Conservation (phyloP, 23 tunicate species). For the Trididemnum clinides region DNA sequence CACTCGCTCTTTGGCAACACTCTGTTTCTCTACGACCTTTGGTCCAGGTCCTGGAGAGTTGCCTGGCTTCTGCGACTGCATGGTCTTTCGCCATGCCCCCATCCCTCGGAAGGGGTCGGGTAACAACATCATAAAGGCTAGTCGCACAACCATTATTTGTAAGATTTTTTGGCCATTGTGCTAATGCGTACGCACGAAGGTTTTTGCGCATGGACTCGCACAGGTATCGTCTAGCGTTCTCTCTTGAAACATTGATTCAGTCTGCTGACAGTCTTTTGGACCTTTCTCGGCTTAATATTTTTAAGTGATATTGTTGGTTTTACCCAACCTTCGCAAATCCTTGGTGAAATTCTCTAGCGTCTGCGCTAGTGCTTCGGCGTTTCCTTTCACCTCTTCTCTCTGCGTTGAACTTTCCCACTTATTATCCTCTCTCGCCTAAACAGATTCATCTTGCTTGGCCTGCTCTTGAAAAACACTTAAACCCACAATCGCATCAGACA, state of each 20-base stretch:
- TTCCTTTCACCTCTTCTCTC: neutral
- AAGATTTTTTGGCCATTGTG: neutral
- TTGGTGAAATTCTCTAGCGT: neutral
- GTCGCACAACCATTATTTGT: neutral
- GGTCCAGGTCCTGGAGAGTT: no score
- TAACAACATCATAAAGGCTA: no score
- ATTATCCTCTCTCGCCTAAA: neutral
- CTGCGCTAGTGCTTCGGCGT: neutral
- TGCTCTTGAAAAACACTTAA: neutral
- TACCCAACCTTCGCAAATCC: neutral
- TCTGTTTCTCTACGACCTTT: no score
- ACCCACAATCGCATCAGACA: neutral
- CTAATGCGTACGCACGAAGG: no score
- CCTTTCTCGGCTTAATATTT: neutral
- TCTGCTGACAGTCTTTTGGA: neutral
- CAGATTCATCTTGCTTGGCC: neutral
- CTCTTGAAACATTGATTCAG: neutral
- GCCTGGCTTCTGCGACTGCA: no score
- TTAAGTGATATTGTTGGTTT: neutral
- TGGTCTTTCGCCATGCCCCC: no score
- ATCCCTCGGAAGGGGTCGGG: no score
- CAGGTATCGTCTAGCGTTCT: neutral
- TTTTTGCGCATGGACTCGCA: no score
- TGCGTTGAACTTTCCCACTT: neutral
- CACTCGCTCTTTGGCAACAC: no score